A percentile compares a stretch with the other conserved stretches of the same genome.
These are phyloP conservation scores for Sinella curviseta DNA, from an alignment of 1,140 invertebrate genomes.

Conservation along the genomic window DNA sequence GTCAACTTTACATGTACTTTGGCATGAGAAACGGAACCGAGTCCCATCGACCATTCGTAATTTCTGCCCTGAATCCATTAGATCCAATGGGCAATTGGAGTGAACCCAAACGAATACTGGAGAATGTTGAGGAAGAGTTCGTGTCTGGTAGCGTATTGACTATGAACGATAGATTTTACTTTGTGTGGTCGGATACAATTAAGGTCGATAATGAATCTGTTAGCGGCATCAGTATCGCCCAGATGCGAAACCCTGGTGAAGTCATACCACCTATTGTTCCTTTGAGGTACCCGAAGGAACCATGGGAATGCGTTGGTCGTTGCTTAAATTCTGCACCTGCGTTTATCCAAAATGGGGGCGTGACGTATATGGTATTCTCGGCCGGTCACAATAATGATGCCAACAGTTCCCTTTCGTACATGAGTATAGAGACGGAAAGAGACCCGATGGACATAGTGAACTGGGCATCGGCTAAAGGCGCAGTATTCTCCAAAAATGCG, in stretches of 20 bases:
- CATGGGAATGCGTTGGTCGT: slow-evolving; percentile 7
- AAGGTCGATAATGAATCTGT: neutral
- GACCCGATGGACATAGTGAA: slow-evolving; percentile 41
- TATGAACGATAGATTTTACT: neutral
- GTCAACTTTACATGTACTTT: slow-evolving; percentile 43
- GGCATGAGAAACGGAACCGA: neutral
- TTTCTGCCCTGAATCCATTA: slow-evolving; percentile 32
- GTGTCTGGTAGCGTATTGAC: neutral
- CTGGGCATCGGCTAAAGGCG: too few species aligned
- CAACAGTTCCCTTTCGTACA: slow-evolving; percentile 30
- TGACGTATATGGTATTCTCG: slow-evolving; percentile 38
- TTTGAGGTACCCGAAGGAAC: neutral
- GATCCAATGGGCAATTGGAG: slow-evolving; percentile 40
- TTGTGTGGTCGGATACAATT: slow-evolving; percentile 3
- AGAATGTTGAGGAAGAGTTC: neutral
- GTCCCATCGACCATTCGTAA: slow-evolving; percentile 15
- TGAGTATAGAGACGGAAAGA: slow-evolving; percentile 36
- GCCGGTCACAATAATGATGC: too few species aligned
- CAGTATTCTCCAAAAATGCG: too few species aligned
- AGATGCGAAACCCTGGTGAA: neutral
- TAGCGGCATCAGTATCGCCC: neutral
- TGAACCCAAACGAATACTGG: neutral
- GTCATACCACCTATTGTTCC: neutral
- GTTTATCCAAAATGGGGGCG: slow-evolving; percentile 32
- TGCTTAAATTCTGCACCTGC: slow-evolving; percentile 37